A percentile compares a stretch with the other conserved stretches of the same genome.
These are phyloP conservation scores for Procavia capensis DNA, from an alignment of 2,113 vertebrate species.

Conservation along the genomic window DNA sequence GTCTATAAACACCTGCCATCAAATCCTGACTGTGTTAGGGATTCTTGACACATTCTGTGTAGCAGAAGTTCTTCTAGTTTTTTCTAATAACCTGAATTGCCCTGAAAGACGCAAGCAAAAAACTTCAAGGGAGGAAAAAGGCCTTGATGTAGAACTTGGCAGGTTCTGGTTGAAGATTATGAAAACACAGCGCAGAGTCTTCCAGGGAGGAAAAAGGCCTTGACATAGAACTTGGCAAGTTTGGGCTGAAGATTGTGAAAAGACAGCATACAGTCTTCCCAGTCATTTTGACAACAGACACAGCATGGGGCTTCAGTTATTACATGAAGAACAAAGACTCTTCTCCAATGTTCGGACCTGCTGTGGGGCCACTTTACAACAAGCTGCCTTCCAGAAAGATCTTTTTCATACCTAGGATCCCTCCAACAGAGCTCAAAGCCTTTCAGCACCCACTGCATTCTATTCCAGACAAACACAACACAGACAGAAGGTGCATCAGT, in stretches of 20 bases:
- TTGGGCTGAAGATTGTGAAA: background rate
- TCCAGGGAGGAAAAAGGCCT: background rate
- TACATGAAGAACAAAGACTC: background rate
- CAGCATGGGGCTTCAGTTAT: background rate
- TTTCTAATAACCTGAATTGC: background rate
- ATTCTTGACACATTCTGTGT: background rate
- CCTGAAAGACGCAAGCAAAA: background rate
- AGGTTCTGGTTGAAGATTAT: background rate
- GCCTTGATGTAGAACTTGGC: background rate
- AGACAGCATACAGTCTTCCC: background rate
- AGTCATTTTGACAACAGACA: background rate
- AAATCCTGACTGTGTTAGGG: background rate
- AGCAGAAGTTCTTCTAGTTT: background rate
- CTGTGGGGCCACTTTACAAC: background rate
- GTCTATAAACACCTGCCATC: background rate
- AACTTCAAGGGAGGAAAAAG: background rate
- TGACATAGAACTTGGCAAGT: background rate
- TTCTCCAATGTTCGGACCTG: background rate
- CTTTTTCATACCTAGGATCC: background rate
- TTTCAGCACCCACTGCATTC: background rate
- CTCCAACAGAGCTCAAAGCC: background rate
- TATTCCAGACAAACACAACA: background rate
- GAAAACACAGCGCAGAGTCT: background rate
- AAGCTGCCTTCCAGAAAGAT: background rate
- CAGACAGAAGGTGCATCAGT: fast-evolving